These are phyloP conservation scores for Drosophila tristis DNA, from an alignment of 1,140 invertebrate species.

Conservation along the genomic window DNA sequence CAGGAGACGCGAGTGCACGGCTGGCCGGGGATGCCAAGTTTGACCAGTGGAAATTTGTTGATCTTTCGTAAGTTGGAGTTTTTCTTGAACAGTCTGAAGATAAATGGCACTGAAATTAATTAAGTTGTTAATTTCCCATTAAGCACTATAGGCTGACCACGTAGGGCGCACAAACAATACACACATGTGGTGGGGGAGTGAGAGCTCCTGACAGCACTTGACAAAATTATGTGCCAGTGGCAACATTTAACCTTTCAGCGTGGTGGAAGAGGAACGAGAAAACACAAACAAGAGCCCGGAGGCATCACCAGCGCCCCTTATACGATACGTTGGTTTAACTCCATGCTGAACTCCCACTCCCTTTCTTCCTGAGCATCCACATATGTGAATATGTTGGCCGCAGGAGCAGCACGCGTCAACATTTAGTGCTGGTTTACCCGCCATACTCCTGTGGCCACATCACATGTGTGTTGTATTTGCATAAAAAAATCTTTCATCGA, in stretches of 20 bases:
- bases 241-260: constrained; percentile 76
- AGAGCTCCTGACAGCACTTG: constrained; percentile 71
- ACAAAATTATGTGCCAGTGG: constrained; percentile 76
- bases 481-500: constrained; percentile 61
- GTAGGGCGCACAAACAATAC: constrained; percentile 54
- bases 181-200: constrained; percentile 24
- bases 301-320: constrained; percentile 5
- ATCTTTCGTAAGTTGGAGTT: constrained; percentile 65
- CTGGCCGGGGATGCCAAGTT: constrained; percentile 37
- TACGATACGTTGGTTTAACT: constrained; percentile 1
- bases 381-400: constrained; percentile 40
- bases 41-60: constrained; percentile 75
- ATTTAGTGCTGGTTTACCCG: constrained; percentile 67
- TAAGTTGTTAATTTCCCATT: constrained; percentile 83
- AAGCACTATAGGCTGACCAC: constrained; percentile 59
- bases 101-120: constrained; percentile 82
- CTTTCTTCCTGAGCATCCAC: constrained; percentile 9
- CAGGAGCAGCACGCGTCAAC: constrained; percentile 69
- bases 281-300: constrained; percentile 57
- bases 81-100: constrained; percentile 54
- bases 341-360: constrained; percentile 2
- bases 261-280: constrained; percentile 26
- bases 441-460: constrained; percentile 24
- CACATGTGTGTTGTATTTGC: constrained; percentile 60
- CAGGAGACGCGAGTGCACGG: neutral